A percentile compares a stretch with the other conserved stretches of the same genome.
phyloP scores from a whole-genome alignment of 2,113 vertebrate species.

The Ramphastos sulfuratus region DNA sequence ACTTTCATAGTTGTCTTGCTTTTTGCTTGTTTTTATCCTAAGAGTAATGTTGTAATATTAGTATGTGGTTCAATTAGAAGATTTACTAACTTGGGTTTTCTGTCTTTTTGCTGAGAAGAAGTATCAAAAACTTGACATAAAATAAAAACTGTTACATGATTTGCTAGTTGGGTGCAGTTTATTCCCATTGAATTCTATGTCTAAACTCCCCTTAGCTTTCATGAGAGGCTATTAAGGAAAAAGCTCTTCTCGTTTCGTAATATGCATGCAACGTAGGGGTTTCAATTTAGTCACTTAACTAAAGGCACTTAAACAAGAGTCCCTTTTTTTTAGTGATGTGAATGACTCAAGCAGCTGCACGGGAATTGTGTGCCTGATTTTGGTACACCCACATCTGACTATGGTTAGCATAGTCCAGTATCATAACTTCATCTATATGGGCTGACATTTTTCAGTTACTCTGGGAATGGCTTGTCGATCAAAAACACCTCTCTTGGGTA shows the following conservation, averaged over 20 bases:
- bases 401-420: not conserved
- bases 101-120: slow-evolving; percentile 37
- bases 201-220: slow-evolving; percentile 20
- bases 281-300: slow-evolving; percentile 41
- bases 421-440: not conserved
- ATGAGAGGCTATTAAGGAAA: slow-evolving; percentile 1
- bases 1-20: slow-evolving; percentile 32
- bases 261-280: not conserved
- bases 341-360: not conserved
- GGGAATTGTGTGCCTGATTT: slow-evolving; percentile 4
- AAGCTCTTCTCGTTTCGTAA: slow-evolving; percentile 34
- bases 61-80: slow-evolving; percentile 52
- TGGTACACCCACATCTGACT: not conserved
- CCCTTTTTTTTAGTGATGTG: not conserved
- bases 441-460: not conserved
- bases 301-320: slow-evolving; percentile 17
- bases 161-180: not conserved
- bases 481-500: not conserved
- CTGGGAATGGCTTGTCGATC: not conserved
- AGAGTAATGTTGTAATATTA: slow-evolving; percentile 45
- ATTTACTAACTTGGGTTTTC: slow-evolving; percentile 56
- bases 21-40: slow-evolving; percentile 29
- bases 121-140: slow-evolving; percentile 2
- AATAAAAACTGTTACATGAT: slow-evolving; percentile 61
- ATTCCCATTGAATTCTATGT: slow-evolving; percentile 38